A percentile compares a stretch with the other conserved stretches of the same genome.
Evolutionary conservation across 1,140 invertebrate genomes (phyloP).

Genomic region (Aphelenchoides fujianensis): DNA sequence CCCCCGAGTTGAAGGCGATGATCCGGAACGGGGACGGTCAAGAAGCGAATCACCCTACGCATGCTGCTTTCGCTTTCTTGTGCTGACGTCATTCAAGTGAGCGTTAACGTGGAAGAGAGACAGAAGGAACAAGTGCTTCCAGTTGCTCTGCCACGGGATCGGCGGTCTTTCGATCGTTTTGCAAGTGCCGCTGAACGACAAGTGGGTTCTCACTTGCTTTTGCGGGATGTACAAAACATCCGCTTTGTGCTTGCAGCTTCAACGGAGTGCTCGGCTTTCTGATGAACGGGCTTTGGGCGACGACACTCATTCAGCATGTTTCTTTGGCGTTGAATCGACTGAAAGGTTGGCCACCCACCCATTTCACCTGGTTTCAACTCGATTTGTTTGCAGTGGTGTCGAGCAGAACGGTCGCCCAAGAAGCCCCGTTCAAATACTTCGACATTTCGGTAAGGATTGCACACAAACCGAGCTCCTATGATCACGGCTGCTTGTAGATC

Average conservation of each 20-base stretch:
- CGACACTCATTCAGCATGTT: slow-evolving; percentile 11
- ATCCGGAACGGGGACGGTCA: not conserved
- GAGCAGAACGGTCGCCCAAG: not conserved
- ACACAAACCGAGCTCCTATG: too few species aligned
- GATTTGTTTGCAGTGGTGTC: too few species aligned
- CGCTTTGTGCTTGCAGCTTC: too few species aligned
- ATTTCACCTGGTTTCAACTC: too few species aligned
- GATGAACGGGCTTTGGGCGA: too few species aligned
- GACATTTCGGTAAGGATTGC: too few species aligned
- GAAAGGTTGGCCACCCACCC: too few species aligned
- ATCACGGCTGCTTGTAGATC: too few species aligned
- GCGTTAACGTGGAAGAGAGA: too few species aligned
- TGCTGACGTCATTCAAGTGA: slow-evolving; percentile 9
- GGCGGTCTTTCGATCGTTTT: not conserved
- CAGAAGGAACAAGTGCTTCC: too few species aligned
- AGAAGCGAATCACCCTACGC: slow-evolving; percentile 12
- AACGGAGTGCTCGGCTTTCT: not conserved
- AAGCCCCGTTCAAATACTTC: not conserved
- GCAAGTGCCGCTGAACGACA: not conserved
- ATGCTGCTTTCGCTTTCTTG: not conserved
- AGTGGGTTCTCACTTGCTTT: too few species aligned
- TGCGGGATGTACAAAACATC: too few species aligned
- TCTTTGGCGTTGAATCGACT: not conserved
- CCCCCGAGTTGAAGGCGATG: not conserved
- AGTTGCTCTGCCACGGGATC: not conserved